Percentiles rank a stretch among this genome's conserved stretches.
phyloP scores from a whole-genome alignment of 2,797 vertebrate species.

The Apogon talboti region DNA sequence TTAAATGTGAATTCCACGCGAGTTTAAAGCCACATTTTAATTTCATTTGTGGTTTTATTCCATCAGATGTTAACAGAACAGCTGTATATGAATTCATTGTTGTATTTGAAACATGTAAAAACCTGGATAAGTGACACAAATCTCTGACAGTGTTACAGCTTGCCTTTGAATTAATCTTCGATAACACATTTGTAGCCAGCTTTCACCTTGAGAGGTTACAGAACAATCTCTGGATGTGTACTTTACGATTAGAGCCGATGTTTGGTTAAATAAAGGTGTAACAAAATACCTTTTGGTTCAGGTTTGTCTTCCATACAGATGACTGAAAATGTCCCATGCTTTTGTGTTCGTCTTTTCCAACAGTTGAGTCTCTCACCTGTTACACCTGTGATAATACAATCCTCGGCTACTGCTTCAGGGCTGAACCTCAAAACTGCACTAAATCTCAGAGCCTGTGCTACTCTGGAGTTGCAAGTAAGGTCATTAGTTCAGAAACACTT shows the following conservation, averaged over 20 bases:
- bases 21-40: neutral
- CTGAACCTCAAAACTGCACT: neutral
- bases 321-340: neutral
- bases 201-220: slow-evolving; percentile 30
- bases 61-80: neutral
- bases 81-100: too few relatives aligned
- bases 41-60: neutral
- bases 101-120: too few relatives aligned
- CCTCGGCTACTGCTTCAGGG: slow-evolving; percentile 15
- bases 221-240: slow-evolving; percentile 17
- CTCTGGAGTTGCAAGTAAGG: slow-evolving; percentile 55
- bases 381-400: slow-evolving; percentile 41
- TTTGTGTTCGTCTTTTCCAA: neutral
- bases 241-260: slow-evolving; percentile 16
- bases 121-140: neutral
- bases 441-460: slow-evolving; percentile 18
- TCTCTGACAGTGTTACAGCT: neutral
- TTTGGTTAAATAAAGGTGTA: slow-evolving; percentile 28
- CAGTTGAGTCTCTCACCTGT: slow-evolving; percentile 67
- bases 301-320: neutral
- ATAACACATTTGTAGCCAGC: neutral
- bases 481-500: too few relatives aligned
- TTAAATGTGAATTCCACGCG: neutral
- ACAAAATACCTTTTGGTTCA: neutral
- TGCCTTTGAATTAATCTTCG: neutral